Percentiles rank a stretch among this genome's conserved stretches.
Evolutionary conservation across 2,888 invertebrate species (phyloP).

Genomic region (Ellobium chinense): DNA sequence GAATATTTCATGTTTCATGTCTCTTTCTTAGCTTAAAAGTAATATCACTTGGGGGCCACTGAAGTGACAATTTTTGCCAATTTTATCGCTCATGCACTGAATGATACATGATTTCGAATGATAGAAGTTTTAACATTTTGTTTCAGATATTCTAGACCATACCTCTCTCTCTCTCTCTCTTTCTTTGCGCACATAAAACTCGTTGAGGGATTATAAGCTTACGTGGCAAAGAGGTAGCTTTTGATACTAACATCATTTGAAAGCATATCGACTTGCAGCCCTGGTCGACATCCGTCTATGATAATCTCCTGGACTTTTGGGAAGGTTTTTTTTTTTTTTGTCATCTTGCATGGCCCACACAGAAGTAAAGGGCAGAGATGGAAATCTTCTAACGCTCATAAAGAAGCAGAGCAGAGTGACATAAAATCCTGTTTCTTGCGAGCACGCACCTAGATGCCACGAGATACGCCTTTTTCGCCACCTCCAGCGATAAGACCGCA

Average conservation of each 20-base stretch:
- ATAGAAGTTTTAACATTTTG: not conserved
- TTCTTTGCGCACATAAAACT: not conserved
- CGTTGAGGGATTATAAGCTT: not conserved
- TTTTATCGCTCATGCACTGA: no score
- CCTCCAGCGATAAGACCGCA: constrained; percentile 14
- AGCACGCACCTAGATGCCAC: constrained; percentile 16
- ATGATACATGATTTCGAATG: no score
- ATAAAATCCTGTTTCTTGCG: constrained; percentile 32
- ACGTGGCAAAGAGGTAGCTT: not conserved
- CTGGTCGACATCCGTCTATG: not conserved
- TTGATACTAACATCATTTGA: constrained; percentile 15
- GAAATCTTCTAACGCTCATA: not conserved
- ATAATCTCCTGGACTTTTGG: not conserved
- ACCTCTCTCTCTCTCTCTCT: not conserved
- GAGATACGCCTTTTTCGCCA: constrained; percentile 26
- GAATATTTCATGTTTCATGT: no score
- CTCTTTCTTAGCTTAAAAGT: no score
- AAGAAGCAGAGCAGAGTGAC: not conserved
- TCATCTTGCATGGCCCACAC: constrained; percentile 18
- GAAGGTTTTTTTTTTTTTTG: no score
- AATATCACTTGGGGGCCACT: no score
- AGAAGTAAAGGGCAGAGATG: constrained; percentile 13
- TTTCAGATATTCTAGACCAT: not conserved
- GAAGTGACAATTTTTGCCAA: no score
- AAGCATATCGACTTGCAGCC: not conserved